These are phyloP conservation scores for Caenorhabditis wallacei DNA, from an alignment of 2,888 invertebrate genomes.

Conservation along the genomic window DNA sequence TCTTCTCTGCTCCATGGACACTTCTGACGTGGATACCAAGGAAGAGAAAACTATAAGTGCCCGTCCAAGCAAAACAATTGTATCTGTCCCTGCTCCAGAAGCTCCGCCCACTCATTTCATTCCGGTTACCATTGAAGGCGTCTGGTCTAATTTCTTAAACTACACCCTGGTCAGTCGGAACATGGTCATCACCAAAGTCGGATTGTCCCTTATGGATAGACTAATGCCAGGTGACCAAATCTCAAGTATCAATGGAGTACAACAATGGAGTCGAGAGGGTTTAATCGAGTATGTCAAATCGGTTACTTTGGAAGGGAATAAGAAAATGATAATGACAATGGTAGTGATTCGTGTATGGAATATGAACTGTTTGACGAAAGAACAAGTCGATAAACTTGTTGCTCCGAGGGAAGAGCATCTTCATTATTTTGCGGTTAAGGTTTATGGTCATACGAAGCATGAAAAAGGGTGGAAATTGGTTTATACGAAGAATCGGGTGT, in stretches of 20 bases:
- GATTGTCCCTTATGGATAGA: background rate
- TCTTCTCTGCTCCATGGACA: background rate
- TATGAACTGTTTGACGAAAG: slow-evolving; percentile 1
- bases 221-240: slow-evolving; percentile 30
- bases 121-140: background rate
- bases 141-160: background rate
- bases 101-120: slow-evolving; percentile 10
- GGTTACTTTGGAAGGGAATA: background rate
- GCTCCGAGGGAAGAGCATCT: background rate
- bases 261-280: background rate
- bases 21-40: background rate
- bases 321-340: background rate
- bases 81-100: background rate
- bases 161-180: background rate
- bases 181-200: slow-evolving; percentile 7
- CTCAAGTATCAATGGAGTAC: background rate
- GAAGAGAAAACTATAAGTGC: slow-evolving; percentile 9
- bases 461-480: background rate
- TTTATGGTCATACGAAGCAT: background rate
- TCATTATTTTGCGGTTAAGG: slow-evolving; percentile 13
- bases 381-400: background rate
- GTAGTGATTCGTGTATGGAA: slow-evolving; percentile 26
- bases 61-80: background rate
- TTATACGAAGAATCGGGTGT: background rate
- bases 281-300: background rate